Evolutionary conservation across 1,140 invertebrate genomes (phyloP), one percentile per base, ranked within the genome.

Genomic region (Bombus waltoni): DNA sequence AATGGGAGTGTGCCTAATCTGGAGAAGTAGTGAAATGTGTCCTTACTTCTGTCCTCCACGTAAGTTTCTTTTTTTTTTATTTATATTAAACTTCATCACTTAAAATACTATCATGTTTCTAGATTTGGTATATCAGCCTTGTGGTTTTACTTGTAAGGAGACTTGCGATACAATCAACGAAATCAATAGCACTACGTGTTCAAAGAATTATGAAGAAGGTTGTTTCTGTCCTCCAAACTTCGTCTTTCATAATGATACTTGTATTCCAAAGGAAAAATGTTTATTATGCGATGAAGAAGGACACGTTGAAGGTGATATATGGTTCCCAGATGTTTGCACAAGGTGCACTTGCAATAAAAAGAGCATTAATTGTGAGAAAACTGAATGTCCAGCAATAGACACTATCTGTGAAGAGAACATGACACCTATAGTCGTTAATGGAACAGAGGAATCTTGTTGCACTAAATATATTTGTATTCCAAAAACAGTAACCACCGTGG

Each of bases 171-270:
- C 87, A 82, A 89, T 94, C 3, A 93, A 95, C 68, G 73, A 90
- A 40, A 38, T 83, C 15, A 74, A 91, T 32, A 84, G 90, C 38
- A 74, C 94, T 15, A 93, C 94, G 11, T 98, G 97, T 85, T 86
- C 92, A 6, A 93, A 92, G 59, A 94, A 93, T 78, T 94, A 94
- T 11, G 95, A 95, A 44, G 98, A 98, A 92, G 98, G 98, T 11
- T 99, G 98, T 93, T 98, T 97, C 96, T 99, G 98, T 95, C 97
- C 97, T 4, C 91, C 96, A 70, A 96, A 96, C 76, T 96, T 97
- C 92, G 96, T 98, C 57, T 90, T 94, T 86, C 92, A 94, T 35
- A 94, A 92, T 59, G 93, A 91, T 13, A 94, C 94, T 57, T 96
- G 95, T 85, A 86, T 96, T 28, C 79, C 84, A 0, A 93, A 94